Conservation (phyloP, 2,888 invertebrate genomes). For the Plagodis pulveraria region DNA sequence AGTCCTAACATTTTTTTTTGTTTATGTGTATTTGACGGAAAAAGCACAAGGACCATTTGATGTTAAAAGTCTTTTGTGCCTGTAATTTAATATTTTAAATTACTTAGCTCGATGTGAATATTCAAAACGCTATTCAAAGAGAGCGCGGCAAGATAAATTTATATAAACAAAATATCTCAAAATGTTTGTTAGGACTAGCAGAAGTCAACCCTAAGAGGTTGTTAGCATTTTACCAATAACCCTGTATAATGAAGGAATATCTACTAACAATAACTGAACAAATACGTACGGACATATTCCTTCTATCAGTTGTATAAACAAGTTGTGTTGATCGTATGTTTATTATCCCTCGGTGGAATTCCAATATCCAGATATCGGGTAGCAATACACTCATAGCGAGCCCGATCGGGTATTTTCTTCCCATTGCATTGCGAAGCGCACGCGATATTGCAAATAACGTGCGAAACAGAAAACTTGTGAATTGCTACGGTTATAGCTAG, state of each 20-base stretch:
- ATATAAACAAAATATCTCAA: too few species aligned
- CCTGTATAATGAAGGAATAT: background rate
- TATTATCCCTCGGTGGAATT: constrained; percentile 68
- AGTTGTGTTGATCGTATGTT: constrained; percentile 35
- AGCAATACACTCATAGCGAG: constrained; percentile 67
- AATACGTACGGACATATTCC: constrained; percentile 33
- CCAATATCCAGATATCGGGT: constrained; percentile 71
- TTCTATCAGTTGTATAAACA: constrained; percentile 31
- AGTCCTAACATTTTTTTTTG: too few species aligned
- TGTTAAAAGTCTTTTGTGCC: too few species aligned
- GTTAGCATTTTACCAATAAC: too few species aligned
- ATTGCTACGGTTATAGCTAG: constrained; percentile 39
- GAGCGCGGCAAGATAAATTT: too few species aligned
- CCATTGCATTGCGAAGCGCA: constrained; percentile 61
- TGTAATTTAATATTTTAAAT: too few species aligned
- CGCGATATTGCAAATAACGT: constrained; percentile 74
- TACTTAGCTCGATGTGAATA: too few species aligned
- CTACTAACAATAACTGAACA: constrained; percentile 11
- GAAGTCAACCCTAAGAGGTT: too few species aligned
- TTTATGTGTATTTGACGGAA: too few species aligned
- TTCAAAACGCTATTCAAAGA: too few species aligned
- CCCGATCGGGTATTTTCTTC: constrained; percentile 67
- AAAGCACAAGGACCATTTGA: too few species aligned
- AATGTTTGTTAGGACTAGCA: too few species aligned
- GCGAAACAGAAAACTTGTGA: constrained; percentile 58